Evolutionary conservation across 2,888 invertebrate genomes (phyloP), one percentile per base, ranked within the genome.

Genomic region (Cynaeus angustus): DNA sequence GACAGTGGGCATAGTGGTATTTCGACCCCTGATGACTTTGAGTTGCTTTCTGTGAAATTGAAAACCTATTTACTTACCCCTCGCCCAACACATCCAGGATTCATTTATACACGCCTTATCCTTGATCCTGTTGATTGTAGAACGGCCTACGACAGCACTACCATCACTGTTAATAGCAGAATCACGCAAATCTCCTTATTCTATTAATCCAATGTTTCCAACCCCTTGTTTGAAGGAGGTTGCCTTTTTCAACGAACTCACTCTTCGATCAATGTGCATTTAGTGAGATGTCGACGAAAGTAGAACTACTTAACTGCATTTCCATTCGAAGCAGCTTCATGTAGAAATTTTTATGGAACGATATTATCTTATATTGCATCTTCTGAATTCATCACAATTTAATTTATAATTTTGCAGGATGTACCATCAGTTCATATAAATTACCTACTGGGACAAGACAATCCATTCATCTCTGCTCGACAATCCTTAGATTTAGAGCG

Each of bases 21-120:
- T 50, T 9, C 16, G n/a, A 16, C 4, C 48, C 28, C 48, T 28
- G 26, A 26, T 50, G 48, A 50, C 48, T 50, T 50, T 38, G 58
- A 37, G 26, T 26, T 28, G 58, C 38, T 58, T 58, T 43, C 58
- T 43, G 41, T 26, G 58, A 58, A 58, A 58, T 58, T 58, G 58
- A 58, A 58, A 58, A 58, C 58, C 16, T 58, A 58, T 58, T 58
- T 58, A 43, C 58, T 58, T 12, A 50, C 28, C 48, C 48, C 48
- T 50, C 48, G 10, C 10, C 48, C 28, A 7, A 10, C 48, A 50
- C 48, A 46, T 46, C 46, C 48, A 7, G 48, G 48, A 50, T 50
- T 50, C 48, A 50, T 50, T 50, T 50, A 50, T 50, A 50, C 16
- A 50, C 48, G 48, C 10, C 16, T 50, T 10, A 50, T 26, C 48